phyloP scores from a whole-genome alignment of 2,797 vertebrate species.

The Gouania willdenowi region DNA sequence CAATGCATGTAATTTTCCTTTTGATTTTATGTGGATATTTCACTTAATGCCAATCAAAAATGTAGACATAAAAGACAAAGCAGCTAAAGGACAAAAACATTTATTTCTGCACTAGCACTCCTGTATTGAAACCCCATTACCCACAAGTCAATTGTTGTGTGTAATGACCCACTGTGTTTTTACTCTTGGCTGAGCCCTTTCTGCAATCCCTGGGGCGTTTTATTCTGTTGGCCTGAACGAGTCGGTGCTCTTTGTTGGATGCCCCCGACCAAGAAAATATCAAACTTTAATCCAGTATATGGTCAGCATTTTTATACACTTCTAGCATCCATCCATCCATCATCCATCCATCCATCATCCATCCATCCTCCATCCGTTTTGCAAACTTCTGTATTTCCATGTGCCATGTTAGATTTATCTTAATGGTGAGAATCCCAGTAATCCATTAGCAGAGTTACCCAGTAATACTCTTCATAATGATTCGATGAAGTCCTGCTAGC shows the following conservation, averaged over 20 bases:
- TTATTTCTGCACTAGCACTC: conserved; percentile 7
- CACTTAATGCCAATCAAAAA: too few species aligned
- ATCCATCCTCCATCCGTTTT: too few species aligned
- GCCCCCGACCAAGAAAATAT: conserved; percentile 43
- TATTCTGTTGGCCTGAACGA: conserved; percentile 49
- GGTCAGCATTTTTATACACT: background rate
- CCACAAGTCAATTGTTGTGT: conserved; percentile 50
- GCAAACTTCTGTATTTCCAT: conserved; percentile 2
- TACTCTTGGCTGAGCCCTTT: conserved; percentile 55
- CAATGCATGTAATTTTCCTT: too few species aligned
- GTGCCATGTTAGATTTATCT: too few species aligned
- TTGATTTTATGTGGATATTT: too few species aligned
- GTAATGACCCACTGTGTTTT: conserved; percentile 53
- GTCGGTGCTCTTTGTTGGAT: conserved; percentile 42
- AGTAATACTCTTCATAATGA: too few species aligned
- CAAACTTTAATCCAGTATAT: conserved; percentile 46
- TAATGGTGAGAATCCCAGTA: too few species aligned
- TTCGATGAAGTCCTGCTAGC: too few species aligned
- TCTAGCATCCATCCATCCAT: too few species aligned
- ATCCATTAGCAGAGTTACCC: too few species aligned
- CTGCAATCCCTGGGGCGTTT: conserved; percentile 35
- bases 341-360: too few species aligned
- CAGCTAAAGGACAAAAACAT: conserved; percentile 3
- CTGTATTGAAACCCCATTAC: conserved; percentile 4
- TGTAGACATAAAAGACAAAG: too few species aligned